Evolutionary conservation across 2,888 invertebrate species (phyloP).

Genomic region (Hedya salicella): DNA sequence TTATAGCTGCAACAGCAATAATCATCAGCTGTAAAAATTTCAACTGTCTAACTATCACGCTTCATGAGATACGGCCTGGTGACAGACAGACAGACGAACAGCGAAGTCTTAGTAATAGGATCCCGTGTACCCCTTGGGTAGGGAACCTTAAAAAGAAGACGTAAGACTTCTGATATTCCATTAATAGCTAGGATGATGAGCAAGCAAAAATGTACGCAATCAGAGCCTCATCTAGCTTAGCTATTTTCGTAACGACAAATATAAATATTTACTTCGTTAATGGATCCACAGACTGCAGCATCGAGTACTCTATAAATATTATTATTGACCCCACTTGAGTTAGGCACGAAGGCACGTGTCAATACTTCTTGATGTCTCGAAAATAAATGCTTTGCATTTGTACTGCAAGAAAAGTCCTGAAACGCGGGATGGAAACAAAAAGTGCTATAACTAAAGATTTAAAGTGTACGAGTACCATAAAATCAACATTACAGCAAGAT

Average conservation of each 20-base stretch:
- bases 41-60: too few relatives aligned
- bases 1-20: too few relatives aligned
- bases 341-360: slow-evolving; percentile 2
- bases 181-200: slow-evolving; percentile 13
- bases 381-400: background rate
- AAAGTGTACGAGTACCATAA: too few relatives aligned
- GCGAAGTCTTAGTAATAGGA: too few relatives aligned
- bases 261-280: slow-evolving; percentile 32
- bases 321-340: slow-evolving; percentile 21
- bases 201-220: slow-evolving; percentile 4
- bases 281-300: slow-evolving; percentile 22
- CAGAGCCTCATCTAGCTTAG: slow-evolving; percentile 23
- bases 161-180: background rate
- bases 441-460: too few relatives aligned
- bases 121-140: too few relatives aligned
- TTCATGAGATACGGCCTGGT: too few relatives aligned
- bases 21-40: too few relatives aligned
- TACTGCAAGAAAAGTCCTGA: background rate
- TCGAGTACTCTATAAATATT: slow-evolving; percentile 25
- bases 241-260: slow-evolving; percentile 24
- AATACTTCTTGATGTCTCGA: background rate
- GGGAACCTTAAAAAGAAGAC: background rate
- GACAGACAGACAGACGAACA: too few relatives aligned
- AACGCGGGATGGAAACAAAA: too few relatives aligned
- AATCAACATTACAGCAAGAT: too few relatives aligned